Conservation (phyloP, 2,113 vertebrate species). For the Gopherus evgoodei region DNA sequence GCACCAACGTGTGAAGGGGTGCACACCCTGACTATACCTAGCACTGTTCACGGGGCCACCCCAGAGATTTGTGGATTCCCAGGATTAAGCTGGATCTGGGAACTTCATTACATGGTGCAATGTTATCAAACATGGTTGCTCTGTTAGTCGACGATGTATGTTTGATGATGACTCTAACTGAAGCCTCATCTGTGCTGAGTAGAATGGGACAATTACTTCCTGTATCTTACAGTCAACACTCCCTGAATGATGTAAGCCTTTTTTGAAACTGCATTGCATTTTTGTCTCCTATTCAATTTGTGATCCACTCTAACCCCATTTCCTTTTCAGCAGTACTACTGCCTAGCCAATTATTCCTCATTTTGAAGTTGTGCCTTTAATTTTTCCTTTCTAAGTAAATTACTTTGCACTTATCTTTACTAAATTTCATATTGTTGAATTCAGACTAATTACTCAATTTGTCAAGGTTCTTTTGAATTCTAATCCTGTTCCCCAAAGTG, state of each 20-base stretch:
- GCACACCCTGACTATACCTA: neutral
- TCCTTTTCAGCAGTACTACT: neutral
- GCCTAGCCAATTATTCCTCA: neutral
- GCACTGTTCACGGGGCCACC: neutral
- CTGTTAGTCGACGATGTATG: neutral
- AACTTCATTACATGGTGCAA: neutral
- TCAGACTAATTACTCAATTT: neutral
- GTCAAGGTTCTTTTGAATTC: neutral
- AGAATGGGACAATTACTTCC: neutral
- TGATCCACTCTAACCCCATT: neutral
- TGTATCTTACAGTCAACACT: neutral
- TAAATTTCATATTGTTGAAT: neutral
- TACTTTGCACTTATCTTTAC: neutral
- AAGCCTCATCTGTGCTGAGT: neutral
- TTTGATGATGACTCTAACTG: neutral
- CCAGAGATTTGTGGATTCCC: neutral
- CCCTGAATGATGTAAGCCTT: neutral
- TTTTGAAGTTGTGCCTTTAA: neutral
- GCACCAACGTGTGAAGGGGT: neutral
- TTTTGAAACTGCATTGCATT: neutral
- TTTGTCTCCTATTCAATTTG: neutral
- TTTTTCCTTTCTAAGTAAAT: neutral
- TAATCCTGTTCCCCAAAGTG: neutral
- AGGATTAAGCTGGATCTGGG: neutral
- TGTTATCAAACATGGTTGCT: neutral